Evolutionary conservation across 2,888 invertebrate genomes (phyloP).

Genomic region (Tanypteryx hageni): DNA sequence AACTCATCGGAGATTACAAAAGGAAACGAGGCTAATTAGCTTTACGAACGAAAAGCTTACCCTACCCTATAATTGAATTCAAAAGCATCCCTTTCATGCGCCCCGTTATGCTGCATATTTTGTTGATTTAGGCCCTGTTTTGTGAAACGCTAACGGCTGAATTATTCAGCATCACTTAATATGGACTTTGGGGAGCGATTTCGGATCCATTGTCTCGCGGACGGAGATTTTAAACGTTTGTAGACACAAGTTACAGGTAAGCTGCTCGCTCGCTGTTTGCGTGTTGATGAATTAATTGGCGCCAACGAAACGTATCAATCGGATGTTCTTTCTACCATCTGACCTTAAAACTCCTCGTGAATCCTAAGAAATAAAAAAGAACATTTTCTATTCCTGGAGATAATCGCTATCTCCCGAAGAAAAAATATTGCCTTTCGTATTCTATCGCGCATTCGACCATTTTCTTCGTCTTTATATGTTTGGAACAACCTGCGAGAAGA

Average conservation of each 20-base stretch:
- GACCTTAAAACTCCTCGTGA: too few species aligned
- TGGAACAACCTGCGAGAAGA: not conserved
- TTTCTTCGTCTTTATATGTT: too few species aligned
- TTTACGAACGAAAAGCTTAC: not conserved
- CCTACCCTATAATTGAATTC: slow-evolving; percentile 12
- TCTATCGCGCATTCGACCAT: too few species aligned
- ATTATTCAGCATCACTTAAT: slow-evolving; percentile 30
- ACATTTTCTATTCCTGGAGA: too few species aligned
- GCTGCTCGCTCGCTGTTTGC: not conserved
- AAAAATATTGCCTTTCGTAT: too few species aligned
- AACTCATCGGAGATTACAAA: not conserved
- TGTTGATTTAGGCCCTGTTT: slow-evolving; percentile 34
- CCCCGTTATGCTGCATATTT: not conserved
- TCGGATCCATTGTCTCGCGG: slow-evolving; percentile 48
- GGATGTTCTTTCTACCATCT: too few species aligned
- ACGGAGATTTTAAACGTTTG: slow-evolving; percentile 2
- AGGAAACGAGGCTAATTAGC: slow-evolving; percentile 26
- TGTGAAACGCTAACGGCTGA: slow-evolving; percentile 7
- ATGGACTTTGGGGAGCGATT: slow-evolving; percentile 2
- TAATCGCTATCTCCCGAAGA: too few species aligned
- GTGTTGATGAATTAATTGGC: not conserved
- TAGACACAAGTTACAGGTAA: slow-evolving; percentile 19
- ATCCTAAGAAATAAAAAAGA: too few species aligned
- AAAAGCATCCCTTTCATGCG: not conserved
- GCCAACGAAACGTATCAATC: not conserved